Evolutionary conservation across 2,888 invertebrate species (phyloP), one percentile per base, ranked within the genome.

Genomic region (Parnassius glacialis): DNA sequence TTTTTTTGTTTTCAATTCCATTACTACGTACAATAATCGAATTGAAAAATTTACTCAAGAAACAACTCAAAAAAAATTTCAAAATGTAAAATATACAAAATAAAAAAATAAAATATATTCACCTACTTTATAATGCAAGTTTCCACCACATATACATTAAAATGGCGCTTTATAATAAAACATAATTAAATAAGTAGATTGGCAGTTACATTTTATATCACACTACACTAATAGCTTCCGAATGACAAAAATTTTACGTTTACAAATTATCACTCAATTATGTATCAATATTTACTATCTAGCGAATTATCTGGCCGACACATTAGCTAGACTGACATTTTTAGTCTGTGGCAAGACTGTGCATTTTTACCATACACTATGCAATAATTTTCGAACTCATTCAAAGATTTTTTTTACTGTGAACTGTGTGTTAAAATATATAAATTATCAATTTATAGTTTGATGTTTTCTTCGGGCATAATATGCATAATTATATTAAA

Each of bases 261-360:
- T 62, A 62, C 42, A 56, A 13, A 25, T 42, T 56, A 59, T 59
- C 57, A 59, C 63, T 52, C 16, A 25, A 52, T 48, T 41, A 51
- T 59, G 48, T 52, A 57, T 53, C n/a, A 61, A 59, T 20, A 52
- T 55, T 56, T 41, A 57, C 55, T 56, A 63, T 56, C 59, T 59
- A 64, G 56, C 63, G 56, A 44, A 20, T 59, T 41, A 54, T 42
- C 63, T 60, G 50, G 43, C 52, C 42, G 55, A 58, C 13, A 48
- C 12, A 58, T 48, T 58, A 51, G 45, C 51, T 56, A 59, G 55
- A 57, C 47, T 20, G 57, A 43, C 53, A 52, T 59, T 63, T 63
- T 63, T 63, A 59, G 62, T 62, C 59, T 57, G 56, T 59, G 63
- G 63, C 63, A 63, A 63, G 64, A 64, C 57, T 60, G 53, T 60